These are phyloP conservation scores for Monodelphis domestica DNA, from an alignment of 2,797 vertebrate species.

Conservation along the genomic window DNA sequence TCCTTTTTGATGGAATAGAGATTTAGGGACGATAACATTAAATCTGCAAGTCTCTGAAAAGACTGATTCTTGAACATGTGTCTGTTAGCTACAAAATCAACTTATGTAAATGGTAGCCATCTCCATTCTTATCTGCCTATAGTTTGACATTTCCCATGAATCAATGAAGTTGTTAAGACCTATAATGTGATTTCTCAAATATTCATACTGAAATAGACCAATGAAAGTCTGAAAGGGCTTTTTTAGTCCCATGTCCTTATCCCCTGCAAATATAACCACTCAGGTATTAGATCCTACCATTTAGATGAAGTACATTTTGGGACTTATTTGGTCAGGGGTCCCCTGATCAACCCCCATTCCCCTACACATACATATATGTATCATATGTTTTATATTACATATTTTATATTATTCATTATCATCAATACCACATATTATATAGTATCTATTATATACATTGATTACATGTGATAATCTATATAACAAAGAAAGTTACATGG, in stretches of 20 bases:
- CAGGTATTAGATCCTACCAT: not conserved
- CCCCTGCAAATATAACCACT: not conserved
- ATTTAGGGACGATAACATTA: not conserved
- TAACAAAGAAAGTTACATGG: not conserved
- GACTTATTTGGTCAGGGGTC: not conserved
- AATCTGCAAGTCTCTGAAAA: not conserved
- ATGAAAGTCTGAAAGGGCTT: not conserved
- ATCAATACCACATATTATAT: not conserved
- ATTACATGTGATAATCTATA: not conserved
- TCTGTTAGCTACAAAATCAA: constrained; percentile 5
- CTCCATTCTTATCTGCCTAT: constrained; percentile 19
- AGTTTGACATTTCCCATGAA: not conserved
- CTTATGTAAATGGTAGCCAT: not conserved
- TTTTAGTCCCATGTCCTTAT: not conserved
- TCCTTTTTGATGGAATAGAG: not conserved
- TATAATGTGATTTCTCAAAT: not conserved
- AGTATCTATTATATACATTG: not conserved
- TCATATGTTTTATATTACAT: not conserved
- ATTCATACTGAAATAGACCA: not conserved
- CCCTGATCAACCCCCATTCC: not conserved
- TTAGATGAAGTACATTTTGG: not conserved
- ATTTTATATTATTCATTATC: not conserved
- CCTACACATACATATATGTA: not conserved
- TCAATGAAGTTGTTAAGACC: too few relatives aligned
- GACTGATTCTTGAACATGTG: not conserved